Percentiles rank a stretch among this genome's conserved stretches.
Conservation (phyloP, 2,888 invertebrate genomes). For the Tyria jacobaeae region DNA sequence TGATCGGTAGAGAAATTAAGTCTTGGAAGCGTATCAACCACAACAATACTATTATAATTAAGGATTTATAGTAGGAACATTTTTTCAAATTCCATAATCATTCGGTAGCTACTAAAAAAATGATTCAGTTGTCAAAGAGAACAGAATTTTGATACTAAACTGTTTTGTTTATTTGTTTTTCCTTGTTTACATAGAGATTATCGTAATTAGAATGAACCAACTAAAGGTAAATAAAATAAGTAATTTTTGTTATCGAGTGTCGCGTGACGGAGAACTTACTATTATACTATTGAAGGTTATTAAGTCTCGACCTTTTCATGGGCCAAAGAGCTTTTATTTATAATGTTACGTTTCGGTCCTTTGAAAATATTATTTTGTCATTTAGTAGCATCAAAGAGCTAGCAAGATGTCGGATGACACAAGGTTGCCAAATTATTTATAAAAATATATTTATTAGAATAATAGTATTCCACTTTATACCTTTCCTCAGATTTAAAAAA, state of each 20-base stretch:
- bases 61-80: no score
- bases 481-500: no score
- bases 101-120: neutral
- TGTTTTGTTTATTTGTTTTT: no score
- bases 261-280: neutral
- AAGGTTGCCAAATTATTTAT: neutral
- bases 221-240: neutral
- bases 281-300: neutral
- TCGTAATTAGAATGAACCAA: neutral
- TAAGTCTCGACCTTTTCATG: neutral
- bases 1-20: no score
- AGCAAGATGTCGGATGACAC: neutral
- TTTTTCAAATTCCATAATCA: no score
- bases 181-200: neutral
- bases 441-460: no score
- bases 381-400: neutral
- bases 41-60: no score
- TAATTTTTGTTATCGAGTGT: slow-evolving; percentile 1
- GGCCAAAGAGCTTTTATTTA: neutral
- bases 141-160: no score
- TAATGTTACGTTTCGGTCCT: neutral
- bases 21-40: no score
- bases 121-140: neutral
- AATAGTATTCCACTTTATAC: no score
- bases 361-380: neutral